Evolutionary conservation across 2,888 invertebrate genomes (phyloP).

Genomic region (Xylota segnis): DNA sequence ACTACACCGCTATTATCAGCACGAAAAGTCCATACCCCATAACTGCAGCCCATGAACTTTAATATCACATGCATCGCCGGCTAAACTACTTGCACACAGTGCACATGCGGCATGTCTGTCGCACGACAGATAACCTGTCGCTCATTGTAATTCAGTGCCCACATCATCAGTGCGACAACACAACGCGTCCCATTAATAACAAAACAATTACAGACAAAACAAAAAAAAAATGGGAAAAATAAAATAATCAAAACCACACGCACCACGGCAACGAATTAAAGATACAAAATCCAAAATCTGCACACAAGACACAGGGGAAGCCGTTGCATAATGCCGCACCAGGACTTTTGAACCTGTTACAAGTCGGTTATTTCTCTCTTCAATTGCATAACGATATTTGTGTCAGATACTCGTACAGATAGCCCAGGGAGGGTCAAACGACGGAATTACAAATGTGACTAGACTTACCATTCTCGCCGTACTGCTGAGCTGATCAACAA

Average conservation of each 20-base stretch:
- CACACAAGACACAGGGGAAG: background rate
- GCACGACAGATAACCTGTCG: constrained; percentile 61
- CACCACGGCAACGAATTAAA: constrained; percentile 26
- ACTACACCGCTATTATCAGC: constrained; percentile 26
- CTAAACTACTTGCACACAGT: constrained; percentile 19
- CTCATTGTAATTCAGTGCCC: constrained; percentile 66
- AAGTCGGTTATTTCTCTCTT: constrained; percentile 11
- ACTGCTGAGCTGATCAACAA: no score
- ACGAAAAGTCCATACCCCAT: constrained; percentile 16
- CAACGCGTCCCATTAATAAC: constrained; percentile 47
- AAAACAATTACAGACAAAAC: constrained; percentile 62
- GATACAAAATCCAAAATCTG: constrained; percentile 6
- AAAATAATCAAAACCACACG: background rate
- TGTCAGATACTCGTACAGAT: constrained; percentile 33
- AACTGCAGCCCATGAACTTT: constrained; percentile 59
- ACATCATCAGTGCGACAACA: constrained; percentile 53
- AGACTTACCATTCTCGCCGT: constrained; percentile 58
- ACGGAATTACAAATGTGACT: background rate
- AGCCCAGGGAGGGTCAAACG: constrained; percentile 12
- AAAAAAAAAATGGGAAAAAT: background rate
- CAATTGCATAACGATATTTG: constrained; percentile 40
- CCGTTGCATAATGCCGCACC: constrained; percentile 48
- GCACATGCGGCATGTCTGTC: constrained; percentile 53
- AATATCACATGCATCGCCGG: constrained; percentile 55
- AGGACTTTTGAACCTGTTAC: constrained; percentile 56